Evolutionary conservation across 2,113 vertebrate genomes (phyloP).

Genomic region (Rattus rattus): DNA sequence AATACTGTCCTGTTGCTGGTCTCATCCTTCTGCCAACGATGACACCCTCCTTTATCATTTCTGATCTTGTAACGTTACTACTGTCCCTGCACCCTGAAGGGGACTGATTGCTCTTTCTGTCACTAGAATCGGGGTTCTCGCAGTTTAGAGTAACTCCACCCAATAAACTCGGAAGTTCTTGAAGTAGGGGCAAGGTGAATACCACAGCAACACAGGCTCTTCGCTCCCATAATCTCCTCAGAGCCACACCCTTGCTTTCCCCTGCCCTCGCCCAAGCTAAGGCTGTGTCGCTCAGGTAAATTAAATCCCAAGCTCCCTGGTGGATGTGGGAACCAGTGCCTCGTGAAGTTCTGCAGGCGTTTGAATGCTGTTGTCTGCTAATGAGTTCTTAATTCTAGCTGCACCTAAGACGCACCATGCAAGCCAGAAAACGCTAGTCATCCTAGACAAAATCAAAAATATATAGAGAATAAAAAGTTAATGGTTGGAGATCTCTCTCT

Average conservation of each 20-base stretch:
- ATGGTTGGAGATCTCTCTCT: neutral
- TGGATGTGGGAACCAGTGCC: fast-evolving
- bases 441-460: neutral
- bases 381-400: neutral
- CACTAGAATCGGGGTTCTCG: neutral
- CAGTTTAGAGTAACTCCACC: neutral
- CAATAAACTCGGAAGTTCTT: neutral
- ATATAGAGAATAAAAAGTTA: neutral
- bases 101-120: neutral
- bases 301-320: neutral
- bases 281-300: neutral
- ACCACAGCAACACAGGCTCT: neutral
- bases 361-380: neutral
- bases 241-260: neutral
- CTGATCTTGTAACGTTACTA: neutral
- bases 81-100: neutral
- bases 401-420: neutral
- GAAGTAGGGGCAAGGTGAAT: neutral
- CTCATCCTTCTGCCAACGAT: slow-evolving; percentile 29
- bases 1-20: slow-evolving; percentile 18
- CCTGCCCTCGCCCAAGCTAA: neutral
- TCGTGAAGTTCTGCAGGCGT: neutral
- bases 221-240: neutral
- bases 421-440: neutral
- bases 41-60: slow-evolving; percentile 19